Base-by-base conservation (phyloP, 2,888 invertebrate species). In the Ophion slaviceki region DNA sequence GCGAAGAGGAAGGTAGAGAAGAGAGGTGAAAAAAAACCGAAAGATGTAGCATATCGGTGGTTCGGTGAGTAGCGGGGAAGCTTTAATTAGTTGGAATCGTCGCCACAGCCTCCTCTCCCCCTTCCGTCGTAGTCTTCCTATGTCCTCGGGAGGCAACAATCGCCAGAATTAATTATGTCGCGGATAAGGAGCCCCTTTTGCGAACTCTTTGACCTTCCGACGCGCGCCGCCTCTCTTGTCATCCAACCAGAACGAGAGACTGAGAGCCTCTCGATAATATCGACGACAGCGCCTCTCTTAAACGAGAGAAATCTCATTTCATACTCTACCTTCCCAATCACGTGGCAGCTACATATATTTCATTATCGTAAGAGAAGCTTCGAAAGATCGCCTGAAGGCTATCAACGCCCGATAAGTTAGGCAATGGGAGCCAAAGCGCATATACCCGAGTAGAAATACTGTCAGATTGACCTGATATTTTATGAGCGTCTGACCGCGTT, bases 1-100 rank as follows among this genome's bases (percentile, higher is more conserved):
- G 62, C 61, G 82, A 66, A 72, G 68, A 53, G 68, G 66, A 84
- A 79, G 75, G 72, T 68, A 62, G 67, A 74, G 83, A 86, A 76
- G 72, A 72, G 47, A 76, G 76, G 81, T 78, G 77, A 78, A 84
- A 81, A 80, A 82, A 75, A 83, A 75, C 80, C 45, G 85, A 86
- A 72, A 75, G 83, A 72, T 72, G 82, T 86, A 88, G 82, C 86
- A 86, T 80, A 84, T 84, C 75, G 75, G 82, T 70, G 80, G 84
- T 75, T 89, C 86, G 88, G 86, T 87, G 87, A 89, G 86, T 76
- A 72, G 77, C 36, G 75, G 59, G 78, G 61, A 82, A 89, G 91
- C 91, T 93, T 93, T 93, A 93, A 93, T 93, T 93, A 93, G 93
- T 92, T 91, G 91, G 91, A 92, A 92, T 92, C 91, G 92, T 91